Base-by-base conservation (phyloP, 2,888 invertebrate genomes). In the Carpatolechia fugitivella region DNA sequence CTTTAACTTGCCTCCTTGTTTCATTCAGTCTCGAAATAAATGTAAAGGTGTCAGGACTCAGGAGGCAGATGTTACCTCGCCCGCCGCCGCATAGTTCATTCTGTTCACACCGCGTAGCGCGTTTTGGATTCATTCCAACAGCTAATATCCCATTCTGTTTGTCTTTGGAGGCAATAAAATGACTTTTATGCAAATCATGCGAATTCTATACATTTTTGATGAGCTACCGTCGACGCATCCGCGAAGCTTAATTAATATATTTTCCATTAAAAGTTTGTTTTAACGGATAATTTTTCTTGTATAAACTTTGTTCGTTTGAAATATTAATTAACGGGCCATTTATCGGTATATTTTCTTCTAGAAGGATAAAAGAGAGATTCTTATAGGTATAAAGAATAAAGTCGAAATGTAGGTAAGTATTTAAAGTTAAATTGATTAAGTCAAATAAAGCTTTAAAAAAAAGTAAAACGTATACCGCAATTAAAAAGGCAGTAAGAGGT, bases 201-300 rank as follows among this genome's bases (percentile, higher is more conserved):
- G 89, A 88, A 89, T 90, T 90, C 89, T 86, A 90, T 90, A 90
- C 89, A 90, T 90, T 89, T 90, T 88, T 89, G 88, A 90, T 90
- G 89, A 90, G 89, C 76, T 72, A 62, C 70, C 71, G 84, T 78
- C 81, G 86, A 76, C 76, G 73, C 75, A 44, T 44, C 44, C 44
- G 44, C 44, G 64, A 64, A 72, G 77, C 80, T 88, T 89, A 88
- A 89, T 89, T 89, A 87, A 85, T 86, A 85, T 72, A 82, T 85
- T 88, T 85, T 79, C 85, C 82, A 82, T 85, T 80, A 82, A 79
- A 83, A 79, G 70, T 82, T 84, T 71, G 69, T 74, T 70, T n/a
- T 69, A 66, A 63, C 59, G 62, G 69, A 73, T 73, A 75, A 71
- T 70, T 76, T 73, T 72, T 65, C 68, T 62, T 63, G 56, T 52